A percentile compares a stretch with the other conserved stretches of the same genome.
Conservation (phyloP, 2,797 vertebrate genomes). For the Tachyglossus aculeatus region DNA sequence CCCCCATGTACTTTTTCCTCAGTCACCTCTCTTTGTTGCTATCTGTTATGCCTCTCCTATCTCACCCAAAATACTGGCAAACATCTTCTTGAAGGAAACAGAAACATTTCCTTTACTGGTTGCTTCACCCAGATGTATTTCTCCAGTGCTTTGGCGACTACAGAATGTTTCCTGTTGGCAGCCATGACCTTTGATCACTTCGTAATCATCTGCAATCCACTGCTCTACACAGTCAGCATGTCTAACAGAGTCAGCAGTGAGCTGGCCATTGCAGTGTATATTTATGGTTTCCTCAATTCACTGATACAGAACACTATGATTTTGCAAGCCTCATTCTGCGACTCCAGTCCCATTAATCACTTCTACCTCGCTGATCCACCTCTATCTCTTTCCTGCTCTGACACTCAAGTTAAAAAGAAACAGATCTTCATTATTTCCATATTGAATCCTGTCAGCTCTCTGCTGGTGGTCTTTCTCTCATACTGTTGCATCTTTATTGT, state of each 20-base stretch:
- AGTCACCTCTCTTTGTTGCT: constrained; percentile 33
- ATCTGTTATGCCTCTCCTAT: constrained; percentile 29
- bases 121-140: constrained; percentile 34
- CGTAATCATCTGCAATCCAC: too few species aligned
- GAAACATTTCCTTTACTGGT: constrained; percentile 25
- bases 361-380: constrained; percentile 15
- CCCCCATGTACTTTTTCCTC: constrained; percentile 49
- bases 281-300: background rate
- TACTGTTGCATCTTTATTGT: background rate
- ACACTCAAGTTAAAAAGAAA: background rate
- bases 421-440: background rate
- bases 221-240: background rate
- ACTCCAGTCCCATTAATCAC: background rate
- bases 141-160: background rate
- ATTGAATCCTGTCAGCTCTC: background rate
- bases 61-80: constrained; percentile 31
- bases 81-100: constrained; percentile 29
- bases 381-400: background rate
- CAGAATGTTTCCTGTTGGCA: constrained; percentile 22
- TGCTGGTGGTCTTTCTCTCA: background rate
- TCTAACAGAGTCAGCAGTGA: background rate
- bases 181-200: too few species aligned
- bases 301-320: background rate
- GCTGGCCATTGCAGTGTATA: background rate
- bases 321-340: background rate